phyloP scores from a whole-genome alignment of 2,797 vertebrate species.

The Rhynchonycteris naso region DNA sequence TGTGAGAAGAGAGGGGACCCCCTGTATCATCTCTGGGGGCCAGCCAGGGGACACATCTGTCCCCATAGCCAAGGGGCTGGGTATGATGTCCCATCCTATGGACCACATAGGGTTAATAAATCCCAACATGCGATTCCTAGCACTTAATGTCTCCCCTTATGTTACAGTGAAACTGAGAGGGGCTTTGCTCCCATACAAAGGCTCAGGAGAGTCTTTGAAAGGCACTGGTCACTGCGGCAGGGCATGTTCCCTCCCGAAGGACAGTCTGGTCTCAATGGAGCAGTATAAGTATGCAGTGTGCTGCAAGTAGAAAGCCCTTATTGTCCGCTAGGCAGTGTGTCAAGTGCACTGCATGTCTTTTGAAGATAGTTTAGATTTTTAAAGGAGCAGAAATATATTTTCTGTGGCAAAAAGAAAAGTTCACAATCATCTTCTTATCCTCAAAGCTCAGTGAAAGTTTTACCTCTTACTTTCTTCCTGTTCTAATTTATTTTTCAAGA shows the following conservation, averaged over 20 bases:
- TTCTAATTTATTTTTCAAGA: slow-evolving; percentile 37
- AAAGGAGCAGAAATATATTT: slow-evolving; percentile 10
- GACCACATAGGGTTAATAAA: neutral
- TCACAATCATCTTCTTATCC: neutral
- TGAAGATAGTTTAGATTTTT: neutral
- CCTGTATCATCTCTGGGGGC: neutral
- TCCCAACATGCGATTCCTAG: neutral
- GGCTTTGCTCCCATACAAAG: neutral
- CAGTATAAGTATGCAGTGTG: neutral
- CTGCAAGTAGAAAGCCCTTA: neutral
- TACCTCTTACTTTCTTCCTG: neutral
- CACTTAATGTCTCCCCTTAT: neutral
- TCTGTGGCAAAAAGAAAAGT: neutral
- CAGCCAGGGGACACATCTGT: neutral
- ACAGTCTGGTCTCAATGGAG: neutral
- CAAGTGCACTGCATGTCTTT: neutral
- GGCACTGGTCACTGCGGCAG: neutral
- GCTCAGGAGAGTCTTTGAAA: neutral
- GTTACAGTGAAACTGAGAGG: neutral
- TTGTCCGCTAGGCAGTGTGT: neutral
- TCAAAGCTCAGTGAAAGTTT: neutral
- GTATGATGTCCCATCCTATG: neutral
- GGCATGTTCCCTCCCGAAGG: neutral
- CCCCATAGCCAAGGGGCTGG: neutral
- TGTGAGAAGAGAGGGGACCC: neutral